A percentile compares a stretch with the other conserved stretches of the same genome.
phyloP scores from a whole-genome alignment of 2,797 vertebrate species.

The Bryconaethiops microstoma region DNA sequence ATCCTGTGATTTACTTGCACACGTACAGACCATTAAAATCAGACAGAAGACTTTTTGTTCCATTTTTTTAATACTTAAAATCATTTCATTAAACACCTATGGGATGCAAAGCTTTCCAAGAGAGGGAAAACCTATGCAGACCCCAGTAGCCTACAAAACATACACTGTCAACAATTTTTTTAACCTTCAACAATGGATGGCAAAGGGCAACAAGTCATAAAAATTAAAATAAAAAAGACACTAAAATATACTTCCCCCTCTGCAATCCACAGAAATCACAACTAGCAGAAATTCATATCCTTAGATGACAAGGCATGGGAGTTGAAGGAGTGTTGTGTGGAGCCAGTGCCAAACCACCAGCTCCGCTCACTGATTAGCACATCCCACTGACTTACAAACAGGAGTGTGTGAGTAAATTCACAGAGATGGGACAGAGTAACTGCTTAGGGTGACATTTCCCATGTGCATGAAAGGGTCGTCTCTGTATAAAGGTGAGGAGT shows the following conservation, averaged over 20 bases:
- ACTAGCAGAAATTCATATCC: constrained; percentile 66
- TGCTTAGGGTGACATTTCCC: neutral
- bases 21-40: neutral
- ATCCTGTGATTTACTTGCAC: neutral
- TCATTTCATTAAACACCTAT: constrained; percentile 77
- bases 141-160: constrained; percentile 72
- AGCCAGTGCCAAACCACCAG: constrained; percentile 30
- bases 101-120: constrained; percentile 70
- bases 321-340: constrained; percentile 56
- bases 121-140: constrained; percentile 59
- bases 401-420: constrained; percentile 15
- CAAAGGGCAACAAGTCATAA: constrained; percentile 68
- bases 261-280: constrained; percentile 66
- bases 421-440: constrained; percentile 6
- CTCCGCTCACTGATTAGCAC: constrained; percentile 10
- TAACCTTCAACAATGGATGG: constrained; percentile 64
- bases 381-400: constrained; percentile 5
- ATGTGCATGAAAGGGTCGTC: constrained; percentile 1
- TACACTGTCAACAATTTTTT: constrained; percentile 65
- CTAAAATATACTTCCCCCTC: constrained; percentile 56
- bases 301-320: constrained; percentile 69
- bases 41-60: constrained; percentile 37
- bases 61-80: constrained; percentile 71
- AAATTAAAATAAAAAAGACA: constrained; percentile 59
- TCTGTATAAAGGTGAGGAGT: neutral